Evolutionary conservation across 1,140 invertebrate genomes (phyloP), one percentile per base, ranked within the genome.

Genomic region (Drosophila ambigua): DNA sequence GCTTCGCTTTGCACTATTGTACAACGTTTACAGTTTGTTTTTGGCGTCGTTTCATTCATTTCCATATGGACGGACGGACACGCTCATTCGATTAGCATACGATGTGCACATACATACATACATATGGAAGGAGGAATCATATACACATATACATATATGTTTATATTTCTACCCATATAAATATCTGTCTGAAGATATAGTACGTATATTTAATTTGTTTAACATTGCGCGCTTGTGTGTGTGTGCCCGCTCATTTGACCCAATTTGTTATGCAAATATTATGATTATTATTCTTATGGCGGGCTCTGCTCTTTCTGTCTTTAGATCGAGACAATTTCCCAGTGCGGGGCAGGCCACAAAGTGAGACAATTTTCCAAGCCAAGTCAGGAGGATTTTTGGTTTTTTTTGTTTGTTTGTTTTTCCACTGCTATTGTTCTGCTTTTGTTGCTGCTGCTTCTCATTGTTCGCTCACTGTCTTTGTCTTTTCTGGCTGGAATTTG

Each of bases 261-360:
- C 75, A 87, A 87, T 88, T 87, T 66, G 63, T 63, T 87, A 68
- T 31, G 83, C 78, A 87, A 87, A 87, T 87, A 87, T 85, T 79
- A 77, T 83, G 61, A 45, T 49, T 64, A 50, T 73, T 52, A 50
- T 73, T 74, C 50, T 73, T 23, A 8, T 67, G 46, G 59, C 6
- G 7, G 0, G 23, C 23, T 24, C 2, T n/a, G 23, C 16, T 35
- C 26, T 26, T 24, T 48, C 15, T 35, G 3, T 7, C 44, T 46
- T 46, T 15, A 4, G 44, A 31, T 39, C 31, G 31, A n/a, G 44
- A 44, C 28, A 64, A 28, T 74, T 64, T 69, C 49, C 23, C 16
- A 15, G 7, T 15, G 16, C 8, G 2, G 9, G 9, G 15, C 15
- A n/a, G 8, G 24, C n/a, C 11, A 16, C 35, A 39, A 39, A 43